These are phyloP conservation scores for Capricornis sumatraensis DNA, from an alignment of 2,113 vertebrate species.

Conservation along the genomic window DNA sequence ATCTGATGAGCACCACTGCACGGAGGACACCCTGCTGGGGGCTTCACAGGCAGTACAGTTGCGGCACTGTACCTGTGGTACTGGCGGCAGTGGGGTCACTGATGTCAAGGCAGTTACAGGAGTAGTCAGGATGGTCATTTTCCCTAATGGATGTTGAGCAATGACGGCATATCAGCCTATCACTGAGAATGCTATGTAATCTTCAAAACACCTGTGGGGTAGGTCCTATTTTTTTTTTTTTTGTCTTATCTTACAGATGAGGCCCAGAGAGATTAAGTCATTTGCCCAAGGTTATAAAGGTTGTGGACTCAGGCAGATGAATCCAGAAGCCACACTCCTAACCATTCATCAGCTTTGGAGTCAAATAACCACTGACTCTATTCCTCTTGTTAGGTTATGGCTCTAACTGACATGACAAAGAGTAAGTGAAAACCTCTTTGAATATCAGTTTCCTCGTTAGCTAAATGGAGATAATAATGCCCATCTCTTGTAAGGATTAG, in stretches of 20 bases:
- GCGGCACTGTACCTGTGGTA: background rate
- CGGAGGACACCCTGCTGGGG: background rate
- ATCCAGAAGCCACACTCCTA: background rate
- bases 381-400: background rate
- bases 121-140: background rate
- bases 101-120: no score
- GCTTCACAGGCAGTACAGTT: background rate
- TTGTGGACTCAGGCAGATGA: background rate
- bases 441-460: background rate
- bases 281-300: background rate
- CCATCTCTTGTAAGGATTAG: background rate
- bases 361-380: background rate
- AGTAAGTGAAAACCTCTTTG: background rate
- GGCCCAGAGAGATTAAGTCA: background rate
- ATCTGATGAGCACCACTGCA: background rate
- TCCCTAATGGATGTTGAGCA: background rate
- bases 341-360: background rate
- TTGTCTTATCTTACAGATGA: background rate
- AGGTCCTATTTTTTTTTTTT: background rate
- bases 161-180: background rate
- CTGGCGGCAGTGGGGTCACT: fast-evolving
- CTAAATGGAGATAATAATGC: background rate
- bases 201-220: background rate
- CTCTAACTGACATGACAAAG: background rate
- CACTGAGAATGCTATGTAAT: background rate